Conservation (phyloP, 2,888 invertebrate species). For the Netelia inedita region DNA sequence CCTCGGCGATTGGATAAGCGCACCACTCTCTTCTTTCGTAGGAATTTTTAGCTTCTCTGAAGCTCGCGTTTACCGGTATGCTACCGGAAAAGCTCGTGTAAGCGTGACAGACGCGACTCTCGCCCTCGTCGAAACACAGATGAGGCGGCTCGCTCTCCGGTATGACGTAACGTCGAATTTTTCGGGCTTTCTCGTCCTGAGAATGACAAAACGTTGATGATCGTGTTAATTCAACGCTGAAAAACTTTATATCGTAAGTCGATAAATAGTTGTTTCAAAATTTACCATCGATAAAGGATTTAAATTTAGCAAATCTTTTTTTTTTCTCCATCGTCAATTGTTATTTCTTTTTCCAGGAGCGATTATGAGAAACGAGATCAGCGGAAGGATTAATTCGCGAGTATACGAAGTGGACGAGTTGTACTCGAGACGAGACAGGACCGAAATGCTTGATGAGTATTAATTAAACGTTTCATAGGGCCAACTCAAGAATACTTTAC, state of each 20-base stretch:
- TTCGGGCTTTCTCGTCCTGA: slow-evolving; percentile 55
- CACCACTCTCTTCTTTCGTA: slow-evolving; percentile 88
- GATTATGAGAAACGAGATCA: slow-evolving; percentile 30
- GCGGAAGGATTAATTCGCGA: slow-evolving; percentile 53
- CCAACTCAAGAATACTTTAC: not conserved
- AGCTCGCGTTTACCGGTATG: slow-evolving; percentile 86
- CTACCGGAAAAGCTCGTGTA: slow-evolving; percentile 87
- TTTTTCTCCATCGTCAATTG: not conserved
- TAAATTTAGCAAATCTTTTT: not conserved
- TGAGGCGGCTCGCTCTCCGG: slow-evolving; percentile 86
- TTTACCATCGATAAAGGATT: not conserved
- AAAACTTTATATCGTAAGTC: not conserved
- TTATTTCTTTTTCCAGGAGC: slow-evolving; percentile 12
- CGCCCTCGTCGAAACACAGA: slow-evolving; percentile 86
- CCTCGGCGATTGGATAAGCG: slow-evolving; percentile 88
- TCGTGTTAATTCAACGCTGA: not conserved
- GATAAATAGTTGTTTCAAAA: not conserved
- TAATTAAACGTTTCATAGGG: slow-evolving; percentile 52
- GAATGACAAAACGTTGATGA: not conserved
- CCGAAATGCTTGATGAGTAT: slow-evolving; percentile 60
- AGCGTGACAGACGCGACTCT: slow-evolving; percentile 87
- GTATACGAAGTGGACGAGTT: slow-evolving; percentile 18
- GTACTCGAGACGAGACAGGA: slow-evolving; percentile 37
- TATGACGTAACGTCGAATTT: slow-evolving; percentile 76
- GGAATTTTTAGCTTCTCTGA: slow-evolving; percentile 86